A percentile compares a stretch with the other conserved stretches of the same genome.
Conservation (phyloP, 2,113 vertebrate genomes). For the Jacana jacana region DNA sequence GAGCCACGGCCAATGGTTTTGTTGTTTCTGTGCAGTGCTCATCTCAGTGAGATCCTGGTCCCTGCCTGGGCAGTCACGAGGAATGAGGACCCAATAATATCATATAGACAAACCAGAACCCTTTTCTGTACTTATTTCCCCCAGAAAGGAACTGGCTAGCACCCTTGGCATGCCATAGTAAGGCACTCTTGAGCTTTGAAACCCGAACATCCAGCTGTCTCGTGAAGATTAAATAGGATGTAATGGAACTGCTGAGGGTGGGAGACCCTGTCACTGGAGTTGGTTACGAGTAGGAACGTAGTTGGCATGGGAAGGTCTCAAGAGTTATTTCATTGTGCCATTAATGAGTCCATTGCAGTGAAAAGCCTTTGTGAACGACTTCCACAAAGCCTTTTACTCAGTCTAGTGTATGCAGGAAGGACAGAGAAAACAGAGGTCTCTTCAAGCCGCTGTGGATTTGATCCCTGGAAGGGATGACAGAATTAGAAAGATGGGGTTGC, state of each 20-base stretch:
- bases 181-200: not conserved
- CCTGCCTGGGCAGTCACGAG: not conserved
- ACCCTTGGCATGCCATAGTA: not conserved
- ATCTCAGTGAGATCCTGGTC: not conserved
- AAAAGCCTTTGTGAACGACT: slow-evolving; percentile 1
- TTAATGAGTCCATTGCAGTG: not conserved
- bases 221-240: not conserved
- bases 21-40: not conserved
- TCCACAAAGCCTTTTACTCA: slow-evolving; percentile 5
- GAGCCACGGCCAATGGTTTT: not conserved
- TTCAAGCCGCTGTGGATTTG: not conserved
- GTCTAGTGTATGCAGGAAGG: not conserved
- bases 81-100: not conserved
- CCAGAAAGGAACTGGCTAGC: not conserved
- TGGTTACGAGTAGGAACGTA: not conserved
- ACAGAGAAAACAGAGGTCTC: slow-evolving; percentile 15
- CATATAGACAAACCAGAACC: not conserved
- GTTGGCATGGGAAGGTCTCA: not conserved
- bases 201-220: not conserved
- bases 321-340: not conserved
- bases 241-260: not conserved
- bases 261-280: not conserved
- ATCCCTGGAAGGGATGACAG: not conserved
- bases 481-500: slow-evolving; percentile 3
- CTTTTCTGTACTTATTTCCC: not conserved